Evolutionary conservation across 1,140 invertebrate genomes (phyloP).

Genomic region (Ceratitis capitata): DNA sequence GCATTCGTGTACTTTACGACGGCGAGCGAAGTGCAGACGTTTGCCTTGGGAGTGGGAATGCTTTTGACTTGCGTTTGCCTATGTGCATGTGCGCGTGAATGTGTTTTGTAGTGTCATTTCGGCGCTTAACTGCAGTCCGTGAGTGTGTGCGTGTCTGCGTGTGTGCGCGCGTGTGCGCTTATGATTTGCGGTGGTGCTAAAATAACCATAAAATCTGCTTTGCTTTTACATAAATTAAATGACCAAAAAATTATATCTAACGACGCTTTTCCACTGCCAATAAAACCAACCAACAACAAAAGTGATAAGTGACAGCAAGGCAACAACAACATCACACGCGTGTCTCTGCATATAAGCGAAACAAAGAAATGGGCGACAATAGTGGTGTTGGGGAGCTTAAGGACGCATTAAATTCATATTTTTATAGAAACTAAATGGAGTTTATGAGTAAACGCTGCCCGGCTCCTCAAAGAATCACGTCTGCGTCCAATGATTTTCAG

Average conservation of each 20-base stretch:
- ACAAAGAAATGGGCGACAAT: no score
- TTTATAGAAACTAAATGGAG: conserved; percentile 26
- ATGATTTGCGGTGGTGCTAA: conserved; percentile 41
- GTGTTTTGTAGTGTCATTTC: no score
- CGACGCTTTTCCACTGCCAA: conserved; percentile 22
- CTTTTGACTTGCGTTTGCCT: not conserved
- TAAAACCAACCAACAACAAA: conserved; percentile 10
- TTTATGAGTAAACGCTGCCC: conserved; percentile 10
- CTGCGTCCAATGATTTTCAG: not conserved
- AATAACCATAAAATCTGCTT: conserved; percentile 46
- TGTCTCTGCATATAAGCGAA: not conserved
- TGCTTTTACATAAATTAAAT: conserved; percentile 47
- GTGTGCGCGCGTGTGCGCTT: not conserved
- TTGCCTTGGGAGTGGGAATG: not conserved
- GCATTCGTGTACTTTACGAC: not conserved
- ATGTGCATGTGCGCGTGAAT: not conserved
- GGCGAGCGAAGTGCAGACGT: not conserved
- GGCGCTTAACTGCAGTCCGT: not conserved
- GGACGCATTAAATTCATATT: conserved; percentile 33
- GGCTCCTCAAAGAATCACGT: not conserved
- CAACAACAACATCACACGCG: no score
- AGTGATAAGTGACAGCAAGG: not conserved
- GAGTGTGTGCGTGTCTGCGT: not conserved
- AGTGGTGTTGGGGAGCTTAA: not conserved
- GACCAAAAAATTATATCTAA: conserved; percentile 44